Percentiles rank a stretch among this genome's conserved stretches.
Conservation (phyloP, 2,888 invertebrate species). For the Melieria omissa region DNA sequence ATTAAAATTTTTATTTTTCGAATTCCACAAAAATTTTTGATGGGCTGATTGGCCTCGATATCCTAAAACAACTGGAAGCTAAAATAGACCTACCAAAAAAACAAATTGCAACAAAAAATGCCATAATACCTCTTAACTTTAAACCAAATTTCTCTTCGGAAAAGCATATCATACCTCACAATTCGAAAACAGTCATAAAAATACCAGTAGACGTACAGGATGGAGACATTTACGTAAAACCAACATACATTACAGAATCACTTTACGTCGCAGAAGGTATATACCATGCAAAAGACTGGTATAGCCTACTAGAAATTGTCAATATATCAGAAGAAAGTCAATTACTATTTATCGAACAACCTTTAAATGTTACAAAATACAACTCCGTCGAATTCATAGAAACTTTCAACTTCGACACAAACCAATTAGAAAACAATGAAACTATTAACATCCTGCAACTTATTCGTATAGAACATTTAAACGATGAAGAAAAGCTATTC, state of each 20-base stretch:
- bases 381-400: too few relatives aligned
- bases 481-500: conserved; percentile 32
- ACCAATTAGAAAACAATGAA: background rate
- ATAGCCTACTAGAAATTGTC: too few relatives aligned
- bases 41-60: conserved; percentile 11
- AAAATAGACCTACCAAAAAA: conserved; percentile 21
- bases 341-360: too few relatives aligned
- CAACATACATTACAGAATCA: conserved; percentile 9
- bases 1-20: background rate
- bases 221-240: conserved; percentile 20
- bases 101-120: conserved; percentile 10
- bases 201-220: conserved; percentile 28
- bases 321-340: too few relatives aligned
- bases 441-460: conserved; percentile 21
- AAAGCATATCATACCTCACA: conserved; percentile 14
- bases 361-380: conserved; percentile 18
- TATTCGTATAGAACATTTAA: conserved; percentile 28
- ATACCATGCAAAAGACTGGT: too few relatives aligned
- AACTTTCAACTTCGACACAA: too few relatives aligned
- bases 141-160: conserved; percentile 27
- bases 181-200: conserved; percentile 2
- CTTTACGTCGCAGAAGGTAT: too few relatives aligned
- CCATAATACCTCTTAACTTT: conserved; percentile 17
- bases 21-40: conserved; percentile 14
- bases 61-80: conserved; percentile 5